These are phyloP conservation scores for Psettodes erumei DNA, from an alignment of 2,113 vertebrate species.

Conservation along the genomic window DNA sequence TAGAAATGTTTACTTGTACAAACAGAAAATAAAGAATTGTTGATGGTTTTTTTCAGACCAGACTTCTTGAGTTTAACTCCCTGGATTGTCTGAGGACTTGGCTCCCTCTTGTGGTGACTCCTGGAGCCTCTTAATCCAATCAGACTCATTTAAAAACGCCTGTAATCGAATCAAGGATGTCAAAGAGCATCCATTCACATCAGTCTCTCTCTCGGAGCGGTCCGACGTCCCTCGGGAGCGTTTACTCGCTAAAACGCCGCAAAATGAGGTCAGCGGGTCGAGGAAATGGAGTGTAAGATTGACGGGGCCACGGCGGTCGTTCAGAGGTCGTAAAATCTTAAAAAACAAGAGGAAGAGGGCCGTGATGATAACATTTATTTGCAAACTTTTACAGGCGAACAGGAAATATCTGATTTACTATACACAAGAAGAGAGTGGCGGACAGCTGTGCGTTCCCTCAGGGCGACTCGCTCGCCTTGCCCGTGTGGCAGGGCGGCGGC, in stretches of 20 bases:
- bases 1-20: background rate
- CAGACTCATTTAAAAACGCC: slow-evolving; percentile 25
- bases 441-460: slow-evolving; percentile 14
- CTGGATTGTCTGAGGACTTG: slow-evolving; percentile 22
- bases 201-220: slow-evolving; percentile 3
- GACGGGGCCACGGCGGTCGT: background rate
- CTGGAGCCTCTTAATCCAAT: slow-evolving; percentile 19
- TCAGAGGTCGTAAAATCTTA: background rate
- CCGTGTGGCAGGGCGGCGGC: slow-evolving; percentile 80
- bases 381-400: slow-evolving; percentile 52
- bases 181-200: slow-evolving; percentile 43
- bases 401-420: slow-evolving; percentile 62
- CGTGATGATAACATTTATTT: slow-evolving; percentile 77
- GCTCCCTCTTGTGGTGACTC: slow-evolving; percentile 67
- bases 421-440: slow-evolving; percentile 41
- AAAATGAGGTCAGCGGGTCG: slow-evolving; percentile 41
- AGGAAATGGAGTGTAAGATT: slow-evolving; percentile 1
- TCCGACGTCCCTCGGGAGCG: slow-evolving; percentile 39
- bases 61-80: background rate
- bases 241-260: slow-evolving; percentile 20
- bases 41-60: too few species aligned
- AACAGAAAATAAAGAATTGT: background rate
- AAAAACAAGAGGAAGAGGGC: background rate
- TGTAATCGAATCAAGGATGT: slow-evolving; percentile 57
- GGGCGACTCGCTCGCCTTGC: slow-evolving; percentile 21